A percentile compares a stretch with the other conserved stretches of the same genome.
These are phyloP conservation scores for Dysdera silvatica DNA, from an alignment of 1,140 invertebrate genomes.

Conservation along the genomic window DNA sequence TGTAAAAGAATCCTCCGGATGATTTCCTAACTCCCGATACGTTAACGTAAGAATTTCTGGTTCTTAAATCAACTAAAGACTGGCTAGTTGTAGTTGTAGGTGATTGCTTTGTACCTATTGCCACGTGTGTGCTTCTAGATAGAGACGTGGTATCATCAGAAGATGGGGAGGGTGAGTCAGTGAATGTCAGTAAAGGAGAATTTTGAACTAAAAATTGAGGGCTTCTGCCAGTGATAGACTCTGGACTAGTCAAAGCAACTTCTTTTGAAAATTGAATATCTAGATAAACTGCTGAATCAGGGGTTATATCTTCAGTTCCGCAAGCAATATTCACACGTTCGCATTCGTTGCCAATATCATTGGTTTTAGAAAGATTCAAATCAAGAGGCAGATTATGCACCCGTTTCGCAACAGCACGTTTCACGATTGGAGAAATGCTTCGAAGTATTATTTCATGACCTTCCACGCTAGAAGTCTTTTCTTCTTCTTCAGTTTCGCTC, in stretches of 20 bases:
- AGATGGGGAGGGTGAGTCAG: constrained; percentile 8
- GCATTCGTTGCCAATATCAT: background rate
- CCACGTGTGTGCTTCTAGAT: background rate
- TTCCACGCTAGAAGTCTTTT: constrained; percentile 24
- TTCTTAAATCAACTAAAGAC: constrained; percentile 22
- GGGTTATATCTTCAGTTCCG: constrained; percentile 33
- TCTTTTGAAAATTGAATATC: constrained; percentile 28
- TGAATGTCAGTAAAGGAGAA: background rate
- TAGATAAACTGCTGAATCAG: constrained; percentile 34
- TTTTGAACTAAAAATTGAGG: background rate
- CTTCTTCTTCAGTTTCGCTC: constrained; percentile 25
- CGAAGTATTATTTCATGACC: constrained; percentile 25
- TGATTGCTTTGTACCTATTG: background rate
- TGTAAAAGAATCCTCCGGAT: constrained; percentile 18
- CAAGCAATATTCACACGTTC: constrained; percentile 23
- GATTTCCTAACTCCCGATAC: constrained; percentile 1
- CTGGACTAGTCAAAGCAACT: background rate
- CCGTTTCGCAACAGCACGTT: constrained; percentile 15
- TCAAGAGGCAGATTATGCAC: constrained; percentile 14
- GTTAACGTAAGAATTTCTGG: constrained; percentile 6
- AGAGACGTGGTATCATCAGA: constrained; percentile 8
- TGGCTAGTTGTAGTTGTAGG: constrained; percentile 22
- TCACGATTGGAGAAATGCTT: constrained; percentile 29
- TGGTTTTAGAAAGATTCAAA: constrained; percentile 19
- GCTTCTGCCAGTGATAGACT: background rate